Conservation (phyloP, 2,113 vertebrate species). For the Actinemys pallida region DNA sequence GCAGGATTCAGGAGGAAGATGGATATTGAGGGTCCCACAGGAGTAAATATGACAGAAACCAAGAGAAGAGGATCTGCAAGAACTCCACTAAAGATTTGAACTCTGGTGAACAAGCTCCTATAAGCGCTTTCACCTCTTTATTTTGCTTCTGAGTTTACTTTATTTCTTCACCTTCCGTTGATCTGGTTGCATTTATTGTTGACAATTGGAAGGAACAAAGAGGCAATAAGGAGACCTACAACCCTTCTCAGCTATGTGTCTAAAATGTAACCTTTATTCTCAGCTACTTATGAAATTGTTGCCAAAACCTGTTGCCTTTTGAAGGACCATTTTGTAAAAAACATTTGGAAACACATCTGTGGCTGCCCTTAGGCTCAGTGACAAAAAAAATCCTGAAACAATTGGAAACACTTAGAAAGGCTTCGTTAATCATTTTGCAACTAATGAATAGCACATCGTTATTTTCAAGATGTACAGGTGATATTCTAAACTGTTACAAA, state of each 20-base stretch:
- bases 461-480: background rate
- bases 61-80: background rate
- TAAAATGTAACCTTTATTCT: background rate
- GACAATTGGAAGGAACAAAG: background rate
- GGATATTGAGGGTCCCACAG: background rate
- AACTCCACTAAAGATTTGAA: background rate
- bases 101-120: background rate
- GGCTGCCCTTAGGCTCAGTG: background rate
- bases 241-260: background rate
- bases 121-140: background rate
- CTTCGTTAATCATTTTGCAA: background rate
- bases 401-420: background rate
- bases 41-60: background rate
- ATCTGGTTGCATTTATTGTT: background rate
- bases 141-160: background rate
- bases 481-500: background rate
- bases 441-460: constrained; percentile 23
- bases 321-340: background rate
- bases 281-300: background rate
- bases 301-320: background rate
- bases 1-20: background rate
- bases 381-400: background rate
- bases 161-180: background rate
- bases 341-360: background rate
- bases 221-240: background rate